Evolutionary conservation across 2,113 vertebrate species (phyloP).

Genomic region (Cephalophus harveyi): DNA sequence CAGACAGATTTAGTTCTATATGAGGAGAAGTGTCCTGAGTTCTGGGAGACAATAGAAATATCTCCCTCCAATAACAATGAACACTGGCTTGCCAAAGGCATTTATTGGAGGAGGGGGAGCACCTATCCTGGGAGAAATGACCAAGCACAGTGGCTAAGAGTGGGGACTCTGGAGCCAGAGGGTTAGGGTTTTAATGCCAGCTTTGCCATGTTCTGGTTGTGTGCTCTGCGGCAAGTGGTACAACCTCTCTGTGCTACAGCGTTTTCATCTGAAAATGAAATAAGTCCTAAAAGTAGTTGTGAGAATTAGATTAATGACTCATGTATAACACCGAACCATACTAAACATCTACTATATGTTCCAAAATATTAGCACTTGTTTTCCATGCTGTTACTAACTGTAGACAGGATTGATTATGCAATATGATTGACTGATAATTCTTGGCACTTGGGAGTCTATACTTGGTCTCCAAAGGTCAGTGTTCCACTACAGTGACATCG

Average conservation of each 20-base stretch:
- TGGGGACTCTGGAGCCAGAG: background rate
- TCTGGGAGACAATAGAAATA: background rate
- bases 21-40: background rate
- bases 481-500: background rate
- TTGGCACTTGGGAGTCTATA: background rate
- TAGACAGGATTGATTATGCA: background rate
- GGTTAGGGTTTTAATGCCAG: background rate
- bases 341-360: background rate
- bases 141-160: background rate
- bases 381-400: background rate
- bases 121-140: background rate
- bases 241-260: background rate
- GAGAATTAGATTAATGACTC: background rate
- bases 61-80: background rate
- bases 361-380: background rate
- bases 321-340: no score
- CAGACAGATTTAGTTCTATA: background rate
- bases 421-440: background rate
- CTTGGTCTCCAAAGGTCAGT: background rate
- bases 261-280: background rate
- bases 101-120: background rate
- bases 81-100: rapidly evolving
- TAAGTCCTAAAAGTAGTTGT: background rate
- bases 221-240: background rate
- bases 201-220: background rate